Conservation (phyloP, 2,797 vertebrate genomes). For the Pangasius sanitwongsei region DNA sequence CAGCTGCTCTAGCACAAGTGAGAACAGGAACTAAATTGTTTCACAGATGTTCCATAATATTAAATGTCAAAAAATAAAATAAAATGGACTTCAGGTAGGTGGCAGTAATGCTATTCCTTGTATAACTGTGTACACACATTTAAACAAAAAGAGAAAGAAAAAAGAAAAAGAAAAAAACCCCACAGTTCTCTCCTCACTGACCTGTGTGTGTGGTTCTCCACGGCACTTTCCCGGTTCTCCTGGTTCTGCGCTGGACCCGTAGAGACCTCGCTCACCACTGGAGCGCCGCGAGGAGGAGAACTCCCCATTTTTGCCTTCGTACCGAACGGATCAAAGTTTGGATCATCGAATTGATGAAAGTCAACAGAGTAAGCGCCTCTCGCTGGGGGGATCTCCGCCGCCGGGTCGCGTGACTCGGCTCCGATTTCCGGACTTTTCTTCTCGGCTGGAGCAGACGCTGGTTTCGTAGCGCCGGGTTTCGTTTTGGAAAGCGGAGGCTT, state of each 20-base stretch:
- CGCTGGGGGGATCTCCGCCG: constrained; percentile 54
- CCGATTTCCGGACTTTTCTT: constrained; percentile 51
- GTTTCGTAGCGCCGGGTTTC: constrained; percentile 69
- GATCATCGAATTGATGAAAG: constrained; percentile 79
- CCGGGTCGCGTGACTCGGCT: constrained; percentile 21
- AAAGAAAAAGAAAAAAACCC: no score
- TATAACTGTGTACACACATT: no score
- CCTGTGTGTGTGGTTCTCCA: constrained; percentile 38
- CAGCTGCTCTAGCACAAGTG: not conserved
- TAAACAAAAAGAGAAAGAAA: no score
- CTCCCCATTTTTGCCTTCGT: constrained; percentile 66
- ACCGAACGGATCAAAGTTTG: constrained; percentile 79
- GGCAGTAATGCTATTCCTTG: no score
- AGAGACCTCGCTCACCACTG: not conserved
- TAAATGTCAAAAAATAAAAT: no score
- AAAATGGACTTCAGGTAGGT: no score
- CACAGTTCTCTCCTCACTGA: constrained; percentile 49
- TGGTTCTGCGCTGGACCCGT: not conserved
- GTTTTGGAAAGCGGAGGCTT: constrained; percentile 68
- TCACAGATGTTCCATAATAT: no score
- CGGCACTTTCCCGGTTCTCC: constrained; percentile 28
- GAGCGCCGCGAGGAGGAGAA: constrained; percentile 62
- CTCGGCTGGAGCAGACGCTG: not conserved
- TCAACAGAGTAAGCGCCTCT: constrained; percentile 74
- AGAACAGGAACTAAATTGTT: not conserved